Evolutionary conservation across 1,140 invertebrate species (phyloP).

Genomic region (Drosophila obscura): DNA sequence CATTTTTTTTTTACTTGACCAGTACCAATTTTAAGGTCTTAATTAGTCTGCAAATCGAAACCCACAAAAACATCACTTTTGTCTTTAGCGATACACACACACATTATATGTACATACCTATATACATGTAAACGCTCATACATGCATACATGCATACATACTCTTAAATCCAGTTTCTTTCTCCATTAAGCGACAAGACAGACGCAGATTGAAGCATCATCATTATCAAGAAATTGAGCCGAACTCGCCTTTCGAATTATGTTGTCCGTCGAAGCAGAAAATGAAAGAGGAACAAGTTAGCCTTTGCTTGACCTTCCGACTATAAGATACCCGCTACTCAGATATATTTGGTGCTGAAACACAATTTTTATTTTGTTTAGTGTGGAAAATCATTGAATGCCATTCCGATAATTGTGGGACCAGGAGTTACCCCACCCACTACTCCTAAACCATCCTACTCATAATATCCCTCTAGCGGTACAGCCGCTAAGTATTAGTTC

Average conservation of each 20-base stretch:
- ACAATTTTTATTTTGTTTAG: too few relatives aligned
- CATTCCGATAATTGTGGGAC: too few relatives aligned
- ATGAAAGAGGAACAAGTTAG: constrained; percentile 25
- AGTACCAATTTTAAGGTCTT: constrained; percentile 68
- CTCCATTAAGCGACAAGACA: constrained; percentile 47
- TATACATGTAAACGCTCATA: not conserved
- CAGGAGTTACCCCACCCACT: too few relatives aligned
- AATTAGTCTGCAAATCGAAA: constrained; percentile 69
- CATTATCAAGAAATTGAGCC: constrained; percentile 55
- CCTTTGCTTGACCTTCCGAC: not conserved
- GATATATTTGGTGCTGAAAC: too few relatives aligned
- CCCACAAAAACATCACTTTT: constrained; percentile 11
- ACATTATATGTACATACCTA: constrained; percentile 2
- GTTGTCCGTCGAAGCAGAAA: constrained; percentile 28
- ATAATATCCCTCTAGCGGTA: too few relatives aligned
- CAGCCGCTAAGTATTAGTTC: too few relatives aligned
- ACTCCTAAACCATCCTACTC: too few relatives aligned
- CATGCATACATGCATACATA: constrained; percentile 4
- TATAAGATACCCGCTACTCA: too few relatives aligned
- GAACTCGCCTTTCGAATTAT: constrained; percentile 43
- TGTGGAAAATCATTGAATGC: too few relatives aligned
- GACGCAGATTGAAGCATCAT: constrained; percentile 51
- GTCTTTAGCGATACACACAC: constrained; percentile 9
- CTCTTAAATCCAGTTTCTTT: constrained; percentile 51
- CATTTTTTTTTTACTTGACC: constrained; percentile 18